These are phyloP conservation scores for Camponotus fellah DNA, from an alignment of 2,888 invertebrate species.

Conservation along the genomic window DNA sequence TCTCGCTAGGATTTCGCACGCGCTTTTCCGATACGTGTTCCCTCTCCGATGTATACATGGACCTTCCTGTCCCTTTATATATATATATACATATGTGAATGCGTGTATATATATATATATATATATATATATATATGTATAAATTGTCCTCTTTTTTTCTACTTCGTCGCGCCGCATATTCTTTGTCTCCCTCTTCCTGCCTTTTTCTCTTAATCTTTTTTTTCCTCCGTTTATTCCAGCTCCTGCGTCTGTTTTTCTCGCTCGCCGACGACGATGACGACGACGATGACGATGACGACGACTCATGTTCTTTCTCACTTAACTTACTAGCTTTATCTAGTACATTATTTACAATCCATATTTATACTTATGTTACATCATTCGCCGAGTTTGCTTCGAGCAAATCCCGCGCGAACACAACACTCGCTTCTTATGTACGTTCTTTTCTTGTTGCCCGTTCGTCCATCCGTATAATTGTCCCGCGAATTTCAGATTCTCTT, in stretches of 20 bases:
- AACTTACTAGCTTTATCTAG: constrained; percentile 83
- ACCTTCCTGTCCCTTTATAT: constrained; percentile 51
- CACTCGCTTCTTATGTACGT: constrained; percentile 71
- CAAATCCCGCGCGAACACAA: constrained; percentile 82
- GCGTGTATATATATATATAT: no score
- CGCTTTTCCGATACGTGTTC: constrained; percentile 69
- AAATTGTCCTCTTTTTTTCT: constrained; percentile 38
- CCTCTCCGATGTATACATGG: constrained; percentile 60
- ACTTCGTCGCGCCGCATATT: constrained; percentile 55
- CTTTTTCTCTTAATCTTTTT: background rate
- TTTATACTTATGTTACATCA: constrained; percentile 86
- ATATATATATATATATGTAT: constrained; percentile 29
- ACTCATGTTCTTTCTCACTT: constrained; percentile 76
- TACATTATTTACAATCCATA: constrained; percentile 86
- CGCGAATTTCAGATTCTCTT: constrained; percentile 12
- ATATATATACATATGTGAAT: no score
- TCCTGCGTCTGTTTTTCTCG: constrained; percentile 33
- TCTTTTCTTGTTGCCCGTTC: constrained; percentile 59
- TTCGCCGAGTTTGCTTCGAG: constrained; percentile 80
- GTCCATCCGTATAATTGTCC: constrained; percentile 37
- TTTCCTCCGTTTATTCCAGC: constrained; percentile 38
- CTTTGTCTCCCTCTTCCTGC: constrained; percentile 16
- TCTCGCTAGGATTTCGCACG: constrained; percentile 74
- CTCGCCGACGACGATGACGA: constrained; percentile 66
- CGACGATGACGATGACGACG: constrained; percentile 51